Conservation (phyloP, 2,113 vertebrate genomes). For the Pithys albifrons region DNA sequence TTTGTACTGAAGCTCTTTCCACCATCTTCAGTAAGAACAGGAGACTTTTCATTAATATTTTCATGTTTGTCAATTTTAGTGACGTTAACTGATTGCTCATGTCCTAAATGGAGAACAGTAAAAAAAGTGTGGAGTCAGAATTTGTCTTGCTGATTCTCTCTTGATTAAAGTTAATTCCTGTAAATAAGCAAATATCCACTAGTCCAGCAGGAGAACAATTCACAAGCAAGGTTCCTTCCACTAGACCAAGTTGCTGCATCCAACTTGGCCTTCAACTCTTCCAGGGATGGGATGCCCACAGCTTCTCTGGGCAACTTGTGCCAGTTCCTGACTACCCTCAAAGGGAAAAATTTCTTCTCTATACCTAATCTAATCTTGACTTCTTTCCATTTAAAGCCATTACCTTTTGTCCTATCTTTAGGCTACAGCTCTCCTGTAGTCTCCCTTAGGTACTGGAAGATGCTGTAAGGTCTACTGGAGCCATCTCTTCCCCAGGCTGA, state of each 20-base stretch:
- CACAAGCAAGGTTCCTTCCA: not conserved
- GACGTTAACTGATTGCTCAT: not conserved
- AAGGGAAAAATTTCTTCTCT: not conserved
- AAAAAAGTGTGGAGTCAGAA: not conserved
- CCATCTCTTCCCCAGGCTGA: not conserved
- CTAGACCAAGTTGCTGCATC: not conserved
- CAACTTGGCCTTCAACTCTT: not conserved
- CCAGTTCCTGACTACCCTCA: not conserved
- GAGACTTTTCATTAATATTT: not conserved
- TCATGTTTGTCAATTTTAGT: not conserved
- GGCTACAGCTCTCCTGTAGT: not conserved
- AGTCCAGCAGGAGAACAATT: not conserved
- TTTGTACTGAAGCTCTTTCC: not conserved
- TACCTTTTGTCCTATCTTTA: not conserved
- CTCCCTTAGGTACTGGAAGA: not conserved
- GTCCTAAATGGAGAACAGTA: not conserved
- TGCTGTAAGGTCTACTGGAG: not conserved
- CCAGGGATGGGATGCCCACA: not conserved
- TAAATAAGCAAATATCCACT: not conserved
- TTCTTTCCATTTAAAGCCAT: not conserved
- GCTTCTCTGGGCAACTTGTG: not conserved
- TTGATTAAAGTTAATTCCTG: not conserved
- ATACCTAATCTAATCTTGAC: not conserved
- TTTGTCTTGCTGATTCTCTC: not conserved
- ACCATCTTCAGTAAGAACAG: not conserved